Conservation (phyloP, 2,113 vertebrate genomes). For the Lepus americanus region DNA sequence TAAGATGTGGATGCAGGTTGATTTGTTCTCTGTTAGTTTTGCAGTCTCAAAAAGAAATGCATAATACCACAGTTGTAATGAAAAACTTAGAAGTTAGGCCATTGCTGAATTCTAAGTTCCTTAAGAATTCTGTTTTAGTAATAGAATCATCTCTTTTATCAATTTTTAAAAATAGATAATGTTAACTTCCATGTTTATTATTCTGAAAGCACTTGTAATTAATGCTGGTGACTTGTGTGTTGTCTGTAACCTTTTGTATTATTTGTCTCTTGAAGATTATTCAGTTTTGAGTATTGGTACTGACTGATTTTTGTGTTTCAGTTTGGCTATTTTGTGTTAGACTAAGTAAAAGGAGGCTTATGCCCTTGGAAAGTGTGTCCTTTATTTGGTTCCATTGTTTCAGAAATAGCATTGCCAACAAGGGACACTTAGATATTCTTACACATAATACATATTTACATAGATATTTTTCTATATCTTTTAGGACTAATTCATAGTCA, state of each 20-base stretch:
- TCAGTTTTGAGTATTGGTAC: constrained; percentile 87
- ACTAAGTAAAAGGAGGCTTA: constrained; percentile 89
- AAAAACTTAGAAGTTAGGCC: neutral
- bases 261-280: constrained; percentile 86
- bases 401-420: neutral
- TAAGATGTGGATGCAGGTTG: neutral
- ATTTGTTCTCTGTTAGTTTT: neutral
- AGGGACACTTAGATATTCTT: neutral
- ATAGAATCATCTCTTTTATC: neutral
- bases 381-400: constrained; percentile 77
- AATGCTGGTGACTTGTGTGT: neutral
- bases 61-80: neutral
- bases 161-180: neutral
- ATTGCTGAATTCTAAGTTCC: neutral
- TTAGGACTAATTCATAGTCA: neutral
- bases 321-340: constrained; percentile 88
- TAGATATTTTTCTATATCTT: neutral
- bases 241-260: constrained; percentile 60
- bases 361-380: constrained; percentile 85
- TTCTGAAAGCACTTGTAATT: neutral
- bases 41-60: neutral
- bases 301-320: constrained; percentile 87
- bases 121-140: neutral
- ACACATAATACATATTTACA: neutral
- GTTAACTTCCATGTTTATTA: neutral